Base-by-base conservation (phyloP, 1,140 invertebrate species). In the Olivierus martensii region DNA sequence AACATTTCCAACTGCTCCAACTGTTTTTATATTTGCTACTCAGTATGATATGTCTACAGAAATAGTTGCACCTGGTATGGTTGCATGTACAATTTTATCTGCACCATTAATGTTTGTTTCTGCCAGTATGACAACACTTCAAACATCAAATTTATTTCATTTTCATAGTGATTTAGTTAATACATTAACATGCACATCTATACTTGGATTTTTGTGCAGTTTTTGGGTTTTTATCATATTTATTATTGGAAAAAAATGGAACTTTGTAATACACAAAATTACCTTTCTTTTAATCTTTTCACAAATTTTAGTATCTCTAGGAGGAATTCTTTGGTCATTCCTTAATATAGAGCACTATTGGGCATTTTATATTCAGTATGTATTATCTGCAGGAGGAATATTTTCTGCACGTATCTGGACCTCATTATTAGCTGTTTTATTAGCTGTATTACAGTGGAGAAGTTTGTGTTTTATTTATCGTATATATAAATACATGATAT, bases 51-150 rank as follows among this genome's bases (percentile, higher is more conserved):
- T 91, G 11, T 87, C 86, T 66, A 77, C 86, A 58, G 87, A 94
- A 71, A 71, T 92, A 71, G 83, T 88, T 67, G 88, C 91, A 2
- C 84, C 82, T 53, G 82, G 85, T 41, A 87, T 96, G 82, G 89
- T 96, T 4, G 81, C 86, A 3, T 90, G 89, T 56, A 96, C 91
- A 0, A 89, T 95, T 66, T 69, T 95, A 36, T 91, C 89, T 11
- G 91, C 87, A 1, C 92, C 91, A 0, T 70, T 95, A 41, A 95
- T 95, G 83, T 93, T 93, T 66, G 77, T 94, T 37, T 94, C 91
- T 0, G 90, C 90, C 6, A 89, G 89, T 74, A 83, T 96, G 76
- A 85, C 93, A 53, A 79, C 80, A 12, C 73, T 89, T 19, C 60
- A 64, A 9, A 59, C 66, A 18, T 45, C 37, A 14, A 48, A 49